Evolutionary conservation across 2,113 vertebrate species (phyloP), one percentile per base, ranked within the genome.

Genomic region (Solea senegalensis): DNA sequence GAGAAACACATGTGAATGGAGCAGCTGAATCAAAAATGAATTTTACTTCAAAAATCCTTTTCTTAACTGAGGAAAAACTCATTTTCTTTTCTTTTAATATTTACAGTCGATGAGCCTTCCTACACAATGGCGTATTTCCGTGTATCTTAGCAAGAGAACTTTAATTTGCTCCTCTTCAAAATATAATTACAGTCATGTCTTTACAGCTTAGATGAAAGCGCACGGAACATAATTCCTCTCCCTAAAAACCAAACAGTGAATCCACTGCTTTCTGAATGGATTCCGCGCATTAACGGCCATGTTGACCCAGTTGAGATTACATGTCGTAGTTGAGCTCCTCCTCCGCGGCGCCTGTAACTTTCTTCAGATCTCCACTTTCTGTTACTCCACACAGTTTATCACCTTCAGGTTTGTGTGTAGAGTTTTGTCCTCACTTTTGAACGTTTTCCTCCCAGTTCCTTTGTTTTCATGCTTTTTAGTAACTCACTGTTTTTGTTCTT

Each of bases 401-500:
- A 56, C 13, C 48, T 76, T 15, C n/a, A 55, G 21, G 8, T 66
- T 65, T 73, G 39, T 74, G 45, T 53, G 2, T 28, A 46, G 13
- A 57, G 65, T 16, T 59, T 3, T 48, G 48, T 51, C 11, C 65
- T 60, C 21, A 44, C 68, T 62, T 71, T 27, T 46, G 27, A 66
- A 62, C 5, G 2, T 34, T 28, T 13, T 14, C 7, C 14, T 26
- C 45, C 9, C 13, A 43, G n/a, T 13, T 9, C 10, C 44, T 4
- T 6, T 5, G 8, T 12, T 5, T 5, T 14, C 51, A 52, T 65
- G 26, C 2, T 66, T 44, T 65, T 73, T 46, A 10, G 39, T 85
- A 80, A 86, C 76, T 39, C n/a, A 58, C 8, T 68, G 74, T 11
- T 78, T 11, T 63, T 80, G 58, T 89, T 73, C 83, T 84, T 89